Conservation (phyloP, 2,797 vertebrate species). For the Pseudocheirus occidentalis region DNA sequence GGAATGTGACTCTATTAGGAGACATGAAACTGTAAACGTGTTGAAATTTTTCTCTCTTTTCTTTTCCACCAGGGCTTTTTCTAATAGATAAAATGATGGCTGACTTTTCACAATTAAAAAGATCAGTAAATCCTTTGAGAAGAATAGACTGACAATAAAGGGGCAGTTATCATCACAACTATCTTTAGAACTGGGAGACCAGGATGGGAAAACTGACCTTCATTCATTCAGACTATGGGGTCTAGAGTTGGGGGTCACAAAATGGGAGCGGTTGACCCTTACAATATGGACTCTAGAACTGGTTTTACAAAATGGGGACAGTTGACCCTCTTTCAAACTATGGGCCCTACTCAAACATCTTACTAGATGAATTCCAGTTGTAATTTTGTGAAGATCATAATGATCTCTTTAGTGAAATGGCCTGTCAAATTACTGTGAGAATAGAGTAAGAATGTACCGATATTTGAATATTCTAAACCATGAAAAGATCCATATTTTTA, state of each 20-base stretch:
- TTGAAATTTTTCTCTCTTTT: slow-evolving; percentile 48
- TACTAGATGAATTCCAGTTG: not conserved
- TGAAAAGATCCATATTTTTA: not conserved
- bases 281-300: not conserved
- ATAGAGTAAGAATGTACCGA: not conserved
- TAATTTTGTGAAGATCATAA: not conserved
- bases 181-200: not conserved
- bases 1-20: slow-evolving; percentile 32
- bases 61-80: slow-evolving; percentile 50
- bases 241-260: not conserved
- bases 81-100: slow-evolving; percentile 45
- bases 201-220: not conserved
- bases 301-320: not conserved
- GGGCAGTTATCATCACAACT: not conserved
- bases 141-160: not conserved
- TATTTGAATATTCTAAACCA: not conserved
- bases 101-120: slow-evolving; percentile 8
- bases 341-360: not conserved
- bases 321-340: not conserved
- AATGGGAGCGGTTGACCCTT: not conserved
- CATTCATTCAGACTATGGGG: not conserved
- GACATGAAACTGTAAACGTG: slow-evolving; percentile 55
- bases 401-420: not conserved
- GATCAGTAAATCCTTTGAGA: not conserved
- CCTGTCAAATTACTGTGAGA: not conserved